Evolutionary conservation across 2,888 invertebrate species (phyloP), one percentile per base, ranked within the genome.

Genomic region (Temnothorax unifasciatus): DNA sequence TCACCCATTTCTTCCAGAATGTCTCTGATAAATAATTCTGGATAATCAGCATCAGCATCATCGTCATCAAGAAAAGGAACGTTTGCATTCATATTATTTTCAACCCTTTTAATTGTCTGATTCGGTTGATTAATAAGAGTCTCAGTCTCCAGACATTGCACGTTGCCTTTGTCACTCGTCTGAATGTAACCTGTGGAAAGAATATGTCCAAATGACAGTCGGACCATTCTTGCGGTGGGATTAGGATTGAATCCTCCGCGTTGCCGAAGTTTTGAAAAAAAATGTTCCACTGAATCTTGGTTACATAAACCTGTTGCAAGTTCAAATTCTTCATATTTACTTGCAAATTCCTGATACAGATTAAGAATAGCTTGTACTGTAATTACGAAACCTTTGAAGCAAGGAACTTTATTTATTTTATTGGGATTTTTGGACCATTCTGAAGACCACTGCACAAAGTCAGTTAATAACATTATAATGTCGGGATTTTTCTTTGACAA

Each of bases 141-240:
- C 13, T 63, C 63, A 41, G 21, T 64, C n/a, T 64, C 38, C 11
- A 1, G 6, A 64, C 38, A 64, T 64, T 64, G 63, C 0, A 41
- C 38, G n/a, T 64, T 64, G n/a, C 63, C 63, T 38, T 64, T 64
- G 3, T 64, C 63, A 11, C 63, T 64, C 18, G 38, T 64, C 11
- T 64, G 21, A 38, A 64, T 64, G 13, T 64, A 64, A 21, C 63
- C 38, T 11, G 63, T 64, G 38, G 21, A 64, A 64, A 64, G 9
- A n/a, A 64, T 64, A 41, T 64, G 38, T 41, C 63, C 41, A 1
- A 64, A 11, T n/a, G 15, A 64, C 2, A 64, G 6, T 64, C 41
- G 64, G 0, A 64, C 64, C 64, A 64, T 64, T 64, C 38, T 64
- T 41, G 41, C 64, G 18, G 52, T 52, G 8, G n/a, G 50, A n/a